These are phyloP conservation scores for Tyrannus savana DNA, from an alignment of 2,113 vertebrate genomes.

Conservation along the genomic window DNA sequence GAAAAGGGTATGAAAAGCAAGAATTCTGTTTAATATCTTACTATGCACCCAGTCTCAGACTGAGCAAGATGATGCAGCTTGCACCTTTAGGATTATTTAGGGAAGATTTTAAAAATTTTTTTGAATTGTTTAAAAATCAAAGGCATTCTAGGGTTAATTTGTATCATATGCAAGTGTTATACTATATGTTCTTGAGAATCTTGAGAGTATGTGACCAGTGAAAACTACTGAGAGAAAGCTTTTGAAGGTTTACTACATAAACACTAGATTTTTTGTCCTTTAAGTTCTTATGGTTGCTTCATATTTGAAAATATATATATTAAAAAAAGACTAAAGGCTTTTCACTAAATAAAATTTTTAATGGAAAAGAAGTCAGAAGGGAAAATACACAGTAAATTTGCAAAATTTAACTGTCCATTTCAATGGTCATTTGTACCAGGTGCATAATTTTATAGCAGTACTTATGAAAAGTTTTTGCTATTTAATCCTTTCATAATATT, in stretches of 20 bases:
- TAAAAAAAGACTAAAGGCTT: not conserved
- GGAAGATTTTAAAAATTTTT: not conserved
- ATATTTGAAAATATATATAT: not conserved
- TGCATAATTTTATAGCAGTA: not conserved
- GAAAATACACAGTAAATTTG: not conserved
- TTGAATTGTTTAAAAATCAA: not conserved
- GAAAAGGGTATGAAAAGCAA: rapidly evolving
- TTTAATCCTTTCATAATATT: not conserved
- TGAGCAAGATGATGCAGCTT: not conserved
- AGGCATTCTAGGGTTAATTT: not conserved
- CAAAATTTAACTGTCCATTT: not conserved
- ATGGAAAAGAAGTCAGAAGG: not conserved
- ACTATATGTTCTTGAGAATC: not conserved
- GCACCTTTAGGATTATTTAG: not conserved
- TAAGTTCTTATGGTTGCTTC: not conserved
- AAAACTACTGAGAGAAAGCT: not conserved
- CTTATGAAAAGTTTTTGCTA: not conserved
- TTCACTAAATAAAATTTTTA: not conserved
- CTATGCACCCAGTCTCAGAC: rapidly evolving
- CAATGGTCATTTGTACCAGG: not conserved
- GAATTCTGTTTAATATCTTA: not conserved
- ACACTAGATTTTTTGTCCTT: not conserved
- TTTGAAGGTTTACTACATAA: not conserved
- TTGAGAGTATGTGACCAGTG: not conserved
- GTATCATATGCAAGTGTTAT: not conserved